phyloP scores from a whole-genome alignment of 2,113 vertebrate species.

The Amazona guildingii region DNA sequence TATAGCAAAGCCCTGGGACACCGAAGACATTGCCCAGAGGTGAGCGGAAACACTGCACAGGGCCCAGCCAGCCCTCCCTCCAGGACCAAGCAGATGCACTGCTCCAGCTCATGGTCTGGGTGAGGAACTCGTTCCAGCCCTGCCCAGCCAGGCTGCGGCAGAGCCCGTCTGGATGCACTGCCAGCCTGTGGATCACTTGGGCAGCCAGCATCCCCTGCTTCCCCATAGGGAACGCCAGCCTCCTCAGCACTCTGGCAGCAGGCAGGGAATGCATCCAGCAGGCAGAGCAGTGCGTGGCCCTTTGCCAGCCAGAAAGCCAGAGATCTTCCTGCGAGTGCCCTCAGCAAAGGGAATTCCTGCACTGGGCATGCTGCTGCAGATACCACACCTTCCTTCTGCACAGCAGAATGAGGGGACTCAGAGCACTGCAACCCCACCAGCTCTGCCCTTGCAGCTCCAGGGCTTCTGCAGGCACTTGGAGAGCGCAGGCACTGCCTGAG shows the following conservation, averaged over 20 bases:
- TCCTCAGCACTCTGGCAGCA: accelerated
- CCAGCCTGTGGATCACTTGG: neutral
- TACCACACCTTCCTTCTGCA: neutral
- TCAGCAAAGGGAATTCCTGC: neutral
- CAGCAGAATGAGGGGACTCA: accelerated
- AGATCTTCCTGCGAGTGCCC: accelerated
- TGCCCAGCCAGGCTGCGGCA: neutral
- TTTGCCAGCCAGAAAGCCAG: neutral
- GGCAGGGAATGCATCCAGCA: neutral
- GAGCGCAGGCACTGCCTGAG: neutral
- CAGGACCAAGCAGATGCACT: accelerated
- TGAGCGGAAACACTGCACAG: accelerated
- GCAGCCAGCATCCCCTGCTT: neutral
- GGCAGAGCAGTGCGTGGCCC: neutral
- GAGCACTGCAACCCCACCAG: neutral
- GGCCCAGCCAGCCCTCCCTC: neutral
- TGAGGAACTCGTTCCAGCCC: neutral
- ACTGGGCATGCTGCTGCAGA: too few species aligned
- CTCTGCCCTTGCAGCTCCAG: neutral
- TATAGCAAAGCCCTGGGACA: constrained; percentile 86
- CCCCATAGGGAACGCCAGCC: neutral
- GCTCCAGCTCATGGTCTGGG: accelerated
- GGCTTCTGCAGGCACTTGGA: neutral
- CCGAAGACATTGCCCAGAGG: neutral
- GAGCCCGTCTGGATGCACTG: accelerated